Conservation (phyloP, 2,888 invertebrate species). For the Torymus auratus region DNA sequence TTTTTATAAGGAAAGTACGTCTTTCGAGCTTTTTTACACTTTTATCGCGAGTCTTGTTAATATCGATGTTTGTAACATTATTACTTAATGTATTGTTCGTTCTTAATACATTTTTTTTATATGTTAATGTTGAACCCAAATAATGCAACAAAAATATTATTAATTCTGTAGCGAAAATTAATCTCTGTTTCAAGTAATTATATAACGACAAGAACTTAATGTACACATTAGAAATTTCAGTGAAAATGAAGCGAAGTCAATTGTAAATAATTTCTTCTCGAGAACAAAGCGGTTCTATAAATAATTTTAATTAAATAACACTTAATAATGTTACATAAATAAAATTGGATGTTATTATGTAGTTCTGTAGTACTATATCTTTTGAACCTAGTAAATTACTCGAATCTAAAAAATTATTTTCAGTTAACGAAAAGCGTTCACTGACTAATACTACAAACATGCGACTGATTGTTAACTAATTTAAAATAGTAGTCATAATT, state of each 20-base stretch:
- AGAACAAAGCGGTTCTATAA: background rate
- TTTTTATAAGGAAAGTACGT: conserved; percentile 51
- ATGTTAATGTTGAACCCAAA: conserved; percentile 16
- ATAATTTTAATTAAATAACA: conserved; percentile 9
- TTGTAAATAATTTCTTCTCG: conserved; percentile 37
- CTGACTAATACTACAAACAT: background rate
- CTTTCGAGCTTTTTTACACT: conserved; percentile 53
- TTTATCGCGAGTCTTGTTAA: conserved; percentile 42
- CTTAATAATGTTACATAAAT: background rate
- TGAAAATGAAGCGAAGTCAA: conserved; percentile 25
- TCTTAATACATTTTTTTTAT: conserved; percentile 34
- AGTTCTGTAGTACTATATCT: conserved; percentile 17
- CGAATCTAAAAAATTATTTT: background rate
- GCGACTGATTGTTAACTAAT: conserved; percentile 13
- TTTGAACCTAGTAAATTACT: conserved; percentile 5
- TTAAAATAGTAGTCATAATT: background rate
- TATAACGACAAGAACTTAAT: background rate
- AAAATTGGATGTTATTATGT: conserved; percentile 27
- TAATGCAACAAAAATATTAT: background rate
- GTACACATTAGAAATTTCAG: background rate
- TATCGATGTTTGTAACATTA: conserved; percentile 42
- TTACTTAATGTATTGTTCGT: conserved; percentile 44
- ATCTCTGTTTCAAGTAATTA: background rate
- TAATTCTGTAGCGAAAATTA: conserved; percentile 6
- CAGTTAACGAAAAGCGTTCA: background rate